Evolutionary conservation across 2,888 invertebrate genomes (phyloP).

Genomic region (Megaustenia siamemsis): DNA sequence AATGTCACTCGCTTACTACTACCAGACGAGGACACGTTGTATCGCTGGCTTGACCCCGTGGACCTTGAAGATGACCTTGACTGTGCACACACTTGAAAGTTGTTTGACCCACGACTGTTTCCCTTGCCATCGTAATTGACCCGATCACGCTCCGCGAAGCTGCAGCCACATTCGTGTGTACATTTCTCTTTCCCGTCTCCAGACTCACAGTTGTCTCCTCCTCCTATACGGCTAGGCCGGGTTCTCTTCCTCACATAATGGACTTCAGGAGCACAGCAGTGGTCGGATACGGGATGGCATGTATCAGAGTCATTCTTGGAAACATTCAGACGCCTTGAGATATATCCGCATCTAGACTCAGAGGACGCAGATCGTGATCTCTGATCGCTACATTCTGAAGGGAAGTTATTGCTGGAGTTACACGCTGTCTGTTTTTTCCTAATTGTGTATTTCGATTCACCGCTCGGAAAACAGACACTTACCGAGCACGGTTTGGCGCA

Average conservation of each 20-base stretch:
- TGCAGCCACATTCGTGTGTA: background rate
- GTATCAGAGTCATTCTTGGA: conserved; percentile 1
- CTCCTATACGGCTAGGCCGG: background rate
- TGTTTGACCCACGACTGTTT: background rate
- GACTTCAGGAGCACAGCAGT: background rate
- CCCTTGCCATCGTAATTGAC: background rate
- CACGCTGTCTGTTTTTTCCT: background rate
- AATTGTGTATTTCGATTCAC: background rate
- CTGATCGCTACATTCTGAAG: background rate
- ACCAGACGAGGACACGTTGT: background rate
- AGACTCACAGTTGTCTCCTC: background rate
- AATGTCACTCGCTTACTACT: conserved; percentile 24
- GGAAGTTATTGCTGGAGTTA: conserved; percentile 13
- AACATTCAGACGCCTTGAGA: background rate
- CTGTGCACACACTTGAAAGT: background rate
- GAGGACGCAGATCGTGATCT: background rate
- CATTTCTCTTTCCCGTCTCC: background rate
- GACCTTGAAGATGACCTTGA: conserved; percentile 28
- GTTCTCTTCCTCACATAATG: background rate
- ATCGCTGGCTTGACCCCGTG: background rate
- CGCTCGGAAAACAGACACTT: background rate
- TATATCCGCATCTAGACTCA: background rate
- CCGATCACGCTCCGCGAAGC: background rate
- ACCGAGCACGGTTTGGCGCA: background rate
- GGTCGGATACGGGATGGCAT: background rate